Base-by-base conservation (phyloP, 1,140 invertebrate genomes). In the Apolygus lucorum region DNA sequence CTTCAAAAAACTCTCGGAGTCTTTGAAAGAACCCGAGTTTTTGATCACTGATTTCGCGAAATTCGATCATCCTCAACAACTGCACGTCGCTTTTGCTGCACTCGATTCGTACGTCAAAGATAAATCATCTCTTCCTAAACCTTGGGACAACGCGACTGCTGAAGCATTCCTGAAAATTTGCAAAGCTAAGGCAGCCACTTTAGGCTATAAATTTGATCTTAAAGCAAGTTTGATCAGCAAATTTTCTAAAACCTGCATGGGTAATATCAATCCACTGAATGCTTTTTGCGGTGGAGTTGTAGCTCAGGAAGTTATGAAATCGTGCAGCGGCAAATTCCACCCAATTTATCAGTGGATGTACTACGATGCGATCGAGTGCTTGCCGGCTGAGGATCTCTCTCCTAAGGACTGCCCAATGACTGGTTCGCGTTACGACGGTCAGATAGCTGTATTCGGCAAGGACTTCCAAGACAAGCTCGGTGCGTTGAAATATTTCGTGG, bases 231-330 rank as follows among this genome's bases (percentile, higher is more conserved):
- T 97, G 2, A 76, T 96, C 26, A 81, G 86, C 70, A 86, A 83
- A 52, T 92, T 93, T 81, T 85, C 89, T 21, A 91, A 91, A 78
- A 83, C 86, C 49, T 75, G 73, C 71, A 79, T 86, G 42, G 98
- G 97, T 25, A 90, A 95, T 78, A 78, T 98, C 2, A 90, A 88
- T 78, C 95, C 97, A 0, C 89, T 99, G 81, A 93, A 96, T 78
- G 95, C 95, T 2, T 88, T 94, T 0, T 90, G 99, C 76, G 96
- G 96, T 69, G 96, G 96, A 28, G 86, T 98, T 72, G 90, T 97
- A 27, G 96, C 96, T 52, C 95, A 98, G 79, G 95, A 98, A 83
- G 90, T 95, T 1, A 97, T 99, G 89, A 99, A 99, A 81, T 96
- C 96, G 1, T 96, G 94, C 78, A 95, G 92, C 72, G 96, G 96